Evolutionary conservation across 2,113 vertebrate species (phyloP).

Genomic region (Protobothrops flavoviridis): DNA sequence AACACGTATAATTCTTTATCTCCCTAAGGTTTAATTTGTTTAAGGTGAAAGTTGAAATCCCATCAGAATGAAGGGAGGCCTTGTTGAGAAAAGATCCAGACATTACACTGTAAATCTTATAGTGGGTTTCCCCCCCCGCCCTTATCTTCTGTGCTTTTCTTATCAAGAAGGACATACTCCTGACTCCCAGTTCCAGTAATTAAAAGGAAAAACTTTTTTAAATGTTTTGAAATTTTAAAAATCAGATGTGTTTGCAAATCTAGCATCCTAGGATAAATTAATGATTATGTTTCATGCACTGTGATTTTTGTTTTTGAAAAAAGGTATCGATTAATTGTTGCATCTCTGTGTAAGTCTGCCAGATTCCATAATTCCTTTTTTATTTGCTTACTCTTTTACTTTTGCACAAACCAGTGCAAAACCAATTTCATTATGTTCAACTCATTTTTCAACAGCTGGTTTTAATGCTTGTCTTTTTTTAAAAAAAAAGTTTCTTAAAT

Average conservation of each 20-base stretch:
- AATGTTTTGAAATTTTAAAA: background rate
- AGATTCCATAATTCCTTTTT: background rate
- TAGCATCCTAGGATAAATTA: background rate
- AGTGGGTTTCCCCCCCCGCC: background rate
- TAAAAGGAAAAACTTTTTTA: background rate
- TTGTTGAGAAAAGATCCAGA: background rate
- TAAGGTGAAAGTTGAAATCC: slow-evolving; percentile 46
- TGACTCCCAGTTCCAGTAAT: background rate
- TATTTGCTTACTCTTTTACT: background rate
- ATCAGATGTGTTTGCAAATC: background rate
- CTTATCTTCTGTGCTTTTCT: background rate
- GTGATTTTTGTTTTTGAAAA: background rate
- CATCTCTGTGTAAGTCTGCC: background rate
- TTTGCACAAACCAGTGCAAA: background rate
- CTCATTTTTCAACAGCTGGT: background rate
- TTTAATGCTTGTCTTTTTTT: background rate
- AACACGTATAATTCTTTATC: slow-evolving; percentile 15
- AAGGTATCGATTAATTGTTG: background rate
- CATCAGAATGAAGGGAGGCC: background rate
- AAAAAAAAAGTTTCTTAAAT: background rate
- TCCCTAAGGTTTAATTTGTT: slow-evolving; percentile 60
- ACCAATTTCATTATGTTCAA: background rate
- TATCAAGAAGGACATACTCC: background rate
- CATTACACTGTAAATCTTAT: background rate
- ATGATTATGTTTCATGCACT: background rate